Evolutionary conservation across 2,113 vertebrate genomes (phyloP).

Genomic region (Formicarius rufipectus): DNA sequence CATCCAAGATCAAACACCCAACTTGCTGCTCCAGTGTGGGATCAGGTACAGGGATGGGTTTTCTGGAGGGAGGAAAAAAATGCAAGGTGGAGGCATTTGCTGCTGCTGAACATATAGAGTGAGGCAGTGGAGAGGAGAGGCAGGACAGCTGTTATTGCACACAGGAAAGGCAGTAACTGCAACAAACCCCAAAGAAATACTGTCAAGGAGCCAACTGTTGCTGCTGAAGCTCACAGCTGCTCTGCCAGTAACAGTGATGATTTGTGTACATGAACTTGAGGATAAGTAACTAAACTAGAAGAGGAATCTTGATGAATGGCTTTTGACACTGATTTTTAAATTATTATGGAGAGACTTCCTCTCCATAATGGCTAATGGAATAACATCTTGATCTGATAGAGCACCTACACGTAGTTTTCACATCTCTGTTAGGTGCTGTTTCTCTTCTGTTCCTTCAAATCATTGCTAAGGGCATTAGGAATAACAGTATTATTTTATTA

Average conservation of each 20-base stretch:
- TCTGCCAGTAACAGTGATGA: background rate
- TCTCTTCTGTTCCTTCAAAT: background rate
- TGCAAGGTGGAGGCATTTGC: background rate
- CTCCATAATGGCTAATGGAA: background rate
- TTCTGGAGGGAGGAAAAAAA: background rate
- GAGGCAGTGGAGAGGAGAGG: background rate
- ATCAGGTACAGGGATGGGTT: background rate
- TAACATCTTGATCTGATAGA: background rate
- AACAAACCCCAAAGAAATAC: background rate
- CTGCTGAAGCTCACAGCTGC: background rate
- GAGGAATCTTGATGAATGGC: background rate
- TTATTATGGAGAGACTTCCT: background rate
- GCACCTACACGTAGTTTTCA: rapidly evolving
- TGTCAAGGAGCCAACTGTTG: background rate
- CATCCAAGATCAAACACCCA: background rate
- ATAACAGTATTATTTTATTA: background rate
- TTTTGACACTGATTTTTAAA: slow-evolving; percentile 47
- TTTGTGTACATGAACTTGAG: background rate
- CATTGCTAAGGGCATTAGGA: background rate
- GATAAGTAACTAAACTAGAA: background rate
- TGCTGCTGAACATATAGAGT: background rate
- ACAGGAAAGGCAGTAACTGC: background rate
- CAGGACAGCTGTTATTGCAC: background rate
- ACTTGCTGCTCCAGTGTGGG: background rate
- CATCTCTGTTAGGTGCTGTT: background rate